Evolutionary conservation across 2,113 vertebrate genomes (phyloP).

Genomic region (Condylura cristata): DNA sequence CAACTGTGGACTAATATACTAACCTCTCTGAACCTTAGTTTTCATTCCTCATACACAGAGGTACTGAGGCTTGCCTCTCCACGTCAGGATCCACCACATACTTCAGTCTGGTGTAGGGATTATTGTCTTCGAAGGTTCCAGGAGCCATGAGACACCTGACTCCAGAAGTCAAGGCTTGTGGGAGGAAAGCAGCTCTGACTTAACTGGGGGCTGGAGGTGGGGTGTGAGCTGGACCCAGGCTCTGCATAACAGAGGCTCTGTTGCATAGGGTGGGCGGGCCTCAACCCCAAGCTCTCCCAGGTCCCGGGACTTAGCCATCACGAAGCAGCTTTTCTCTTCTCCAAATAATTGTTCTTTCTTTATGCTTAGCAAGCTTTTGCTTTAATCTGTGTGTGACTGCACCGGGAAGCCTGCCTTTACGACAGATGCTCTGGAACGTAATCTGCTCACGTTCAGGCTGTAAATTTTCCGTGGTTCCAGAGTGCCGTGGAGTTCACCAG

Average conservation of each 20-base stretch:
- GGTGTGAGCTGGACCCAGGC: neutral
- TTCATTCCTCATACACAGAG: neutral
- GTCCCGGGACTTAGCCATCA: neutral
- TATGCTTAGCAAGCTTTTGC: neutral
- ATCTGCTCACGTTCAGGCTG: constrained; percentile 46
- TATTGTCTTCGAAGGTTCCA: neutral
- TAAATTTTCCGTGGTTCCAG: constrained; percentile 42
- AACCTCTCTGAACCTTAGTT: neutral
- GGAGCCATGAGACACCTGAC: neutral
- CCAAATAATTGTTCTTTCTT: constrained; percentile 19
- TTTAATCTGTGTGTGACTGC: constrained; percentile 37
- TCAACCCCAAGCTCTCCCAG: neutral
- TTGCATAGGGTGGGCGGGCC: neutral
- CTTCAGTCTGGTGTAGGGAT: neutral
- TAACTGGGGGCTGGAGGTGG: neutral
- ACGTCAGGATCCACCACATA: neutral
- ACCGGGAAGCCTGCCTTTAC: neutral
- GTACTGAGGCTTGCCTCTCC: neutral
- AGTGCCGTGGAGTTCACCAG: constrained; percentile 13
- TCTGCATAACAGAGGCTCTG: neutral
- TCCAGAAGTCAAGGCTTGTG: neutral
- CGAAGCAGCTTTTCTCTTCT: neutral
- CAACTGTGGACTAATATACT: neutral
- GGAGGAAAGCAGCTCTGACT: neutral
- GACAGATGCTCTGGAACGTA: neutral